These are phyloP conservation scores for Octomys mimax DNA, from an alignment of 2,797 vertebrate genomes.

Conservation along the genomic window DNA sequence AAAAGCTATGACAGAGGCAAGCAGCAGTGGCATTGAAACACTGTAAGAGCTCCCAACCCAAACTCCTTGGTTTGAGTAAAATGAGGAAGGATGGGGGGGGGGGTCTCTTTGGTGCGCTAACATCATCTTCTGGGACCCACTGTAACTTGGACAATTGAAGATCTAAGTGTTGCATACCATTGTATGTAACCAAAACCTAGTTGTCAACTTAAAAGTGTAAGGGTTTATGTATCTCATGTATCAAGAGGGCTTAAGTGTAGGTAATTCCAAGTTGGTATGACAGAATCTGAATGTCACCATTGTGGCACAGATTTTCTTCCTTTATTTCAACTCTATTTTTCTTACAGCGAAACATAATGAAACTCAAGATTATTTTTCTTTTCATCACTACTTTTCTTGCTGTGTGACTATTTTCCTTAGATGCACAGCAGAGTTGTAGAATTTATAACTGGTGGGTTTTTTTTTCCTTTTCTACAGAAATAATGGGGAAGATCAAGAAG, in stretches of 20 bases:
- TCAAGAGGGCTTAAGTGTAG: background rate
- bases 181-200: background rate
- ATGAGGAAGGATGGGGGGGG: background rate
- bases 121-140: background rate
- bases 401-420: background rate
- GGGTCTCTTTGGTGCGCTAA: background rate
- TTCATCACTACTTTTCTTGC: background rate
- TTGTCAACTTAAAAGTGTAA: background rate
- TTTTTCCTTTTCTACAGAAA: constrained; percentile 13
- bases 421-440: background rate
- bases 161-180: background rate
- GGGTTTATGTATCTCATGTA: background rate
- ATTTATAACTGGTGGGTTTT: background rate
- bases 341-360: too few species aligned
- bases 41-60: background rate
- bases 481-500: constrained; percentile 14
- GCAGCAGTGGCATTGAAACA: background rate
- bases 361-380: background rate
- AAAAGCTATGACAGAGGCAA: background rate
- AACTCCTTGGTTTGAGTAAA: accelerated
- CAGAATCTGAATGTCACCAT: background rate
- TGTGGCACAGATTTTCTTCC: background rate
- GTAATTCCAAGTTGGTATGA: background rate
- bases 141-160: background rate
- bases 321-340: background rate